Evolutionary conservation across 2,113 vertebrate genomes (phyloP), one percentile per base, ranked within the genome.

Genomic region (Bambusicola thoracicus): DNA sequence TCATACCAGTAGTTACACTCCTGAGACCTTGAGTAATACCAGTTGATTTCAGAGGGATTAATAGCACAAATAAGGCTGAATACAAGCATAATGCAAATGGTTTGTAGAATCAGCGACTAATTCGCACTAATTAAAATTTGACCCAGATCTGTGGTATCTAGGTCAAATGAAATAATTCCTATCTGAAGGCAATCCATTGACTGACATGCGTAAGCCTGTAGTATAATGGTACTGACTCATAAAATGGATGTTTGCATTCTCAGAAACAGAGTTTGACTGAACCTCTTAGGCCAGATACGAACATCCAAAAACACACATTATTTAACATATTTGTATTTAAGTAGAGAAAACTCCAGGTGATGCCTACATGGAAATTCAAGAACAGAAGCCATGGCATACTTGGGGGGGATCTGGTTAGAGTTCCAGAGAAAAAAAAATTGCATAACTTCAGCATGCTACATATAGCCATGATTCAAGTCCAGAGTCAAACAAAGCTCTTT

Each of bases 101-200:
- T 86, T 92, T 83, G 76, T 46, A 75, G 65, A 93, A 75, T 41
- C 3, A 5, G 32, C 49, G 32, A 83, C 44, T 80, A 80, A 89
- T 48, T 91, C 67, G 62, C 38, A 19, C 56, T 90, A 88, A 94
- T 89, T 88, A 88, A 93, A 95, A 81, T 48, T 44, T 81, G 93
- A 86, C 77, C 84, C 69, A 84, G 73, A 92, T 84, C 43, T 75
- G 13, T 1, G 0, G 16, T 56, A 93, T 93, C 49, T 85, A 49
- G 90, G 87, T 66, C 68, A 88, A 74, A 92, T 63, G 56, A 63
- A 90, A 84, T n/a, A 90, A 78, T 38, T 93, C 29, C 34, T 68
- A 4, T 63, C 49, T 61, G 76, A 88, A 77, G 12, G 32, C 34
- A 77, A 13, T 32, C 46, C 65, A 49, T 69, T 10, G 3, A n/a